Evolutionary conservation across 2,113 vertebrate genomes (phyloP).

Genomic region (Marmota flaviventris): DNA sequence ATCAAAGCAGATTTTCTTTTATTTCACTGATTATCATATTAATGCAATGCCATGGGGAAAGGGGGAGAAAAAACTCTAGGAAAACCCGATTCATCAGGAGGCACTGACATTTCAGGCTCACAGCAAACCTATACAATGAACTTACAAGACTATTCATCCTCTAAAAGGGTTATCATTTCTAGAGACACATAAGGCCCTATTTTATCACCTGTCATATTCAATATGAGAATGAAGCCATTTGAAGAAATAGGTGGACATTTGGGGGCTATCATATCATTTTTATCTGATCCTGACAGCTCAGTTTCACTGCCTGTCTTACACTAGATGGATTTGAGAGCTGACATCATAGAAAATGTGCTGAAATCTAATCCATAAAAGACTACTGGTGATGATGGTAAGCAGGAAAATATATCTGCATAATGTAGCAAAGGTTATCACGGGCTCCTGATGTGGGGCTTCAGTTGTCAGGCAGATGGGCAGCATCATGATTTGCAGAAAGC

Average conservation of each 20-base stretch:
- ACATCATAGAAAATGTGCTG: slow-evolving; percentile 38
- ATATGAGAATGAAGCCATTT: slow-evolving; percentile 16
- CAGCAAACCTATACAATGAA: slow-evolving; percentile 5
- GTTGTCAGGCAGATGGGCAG: neutral
- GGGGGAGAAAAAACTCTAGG: neutral
- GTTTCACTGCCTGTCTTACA: neutral
- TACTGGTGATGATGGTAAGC: neutral
- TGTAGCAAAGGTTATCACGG: neutral
- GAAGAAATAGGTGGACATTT: slow-evolving; percentile 22
- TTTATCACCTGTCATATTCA: slow-evolving; percentile 53
- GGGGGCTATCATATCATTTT: slow-evolving; percentile 2
- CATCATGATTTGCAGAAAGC: rapidly evolving
- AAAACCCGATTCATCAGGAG: neutral
- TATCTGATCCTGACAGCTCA: slow-evolving; percentile 50
- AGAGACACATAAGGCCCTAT: slow-evolving; percentile 4
- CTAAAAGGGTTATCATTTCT: neutral
- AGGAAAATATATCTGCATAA: neutral
- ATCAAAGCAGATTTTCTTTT: slow-evolving; percentile 57
- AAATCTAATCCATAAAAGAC: slow-evolving; percentile 45
- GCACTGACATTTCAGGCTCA: neutral
- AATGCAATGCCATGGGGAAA: neutral
- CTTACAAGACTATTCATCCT: neutral
- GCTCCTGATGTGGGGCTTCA: neutral
- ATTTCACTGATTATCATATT: slow-evolving; percentile 35
- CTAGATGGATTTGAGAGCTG: slow-evolving; percentile 25